Percentiles rank a stretch among this genome's conserved stretches.
Evolutionary conservation across 2,797 vertebrate genomes (phyloP).

Genomic region (Denticeps clupeoides): DNA sequence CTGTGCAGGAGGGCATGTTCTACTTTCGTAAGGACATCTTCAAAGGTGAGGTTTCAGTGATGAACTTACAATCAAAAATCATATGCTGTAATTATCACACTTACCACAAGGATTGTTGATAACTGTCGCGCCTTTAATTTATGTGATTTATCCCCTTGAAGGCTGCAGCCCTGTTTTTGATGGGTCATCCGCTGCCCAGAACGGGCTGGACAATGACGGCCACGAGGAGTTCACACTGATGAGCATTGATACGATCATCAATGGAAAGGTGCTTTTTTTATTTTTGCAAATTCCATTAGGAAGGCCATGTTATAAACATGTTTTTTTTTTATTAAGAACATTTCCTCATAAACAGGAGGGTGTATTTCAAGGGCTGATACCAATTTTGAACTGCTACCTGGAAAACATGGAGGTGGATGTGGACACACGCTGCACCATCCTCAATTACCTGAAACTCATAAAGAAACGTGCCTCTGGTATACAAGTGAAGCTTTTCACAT

Average conservation of each 20-base stretch:
- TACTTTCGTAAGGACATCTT: constrained; percentile 95
- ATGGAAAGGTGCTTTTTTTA: constrained; percentile 74
- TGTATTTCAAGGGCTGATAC: constrained; percentile 90
- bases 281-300: background rate
- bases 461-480: constrained; percentile 96
- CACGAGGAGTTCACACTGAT: constrained; percentile 81
- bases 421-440: constrained; percentile 92
- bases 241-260: constrained; percentile 97
- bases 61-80: background rate
- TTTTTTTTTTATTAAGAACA: background rate
- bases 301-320: background rate
- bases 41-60: constrained; percentile 65
- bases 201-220: constrained; percentile 54
- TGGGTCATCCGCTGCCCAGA: constrained; percentile 61
- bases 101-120: background rate
- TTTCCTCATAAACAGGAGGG: constrained; percentile 67
- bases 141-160: constrained; percentile 25
- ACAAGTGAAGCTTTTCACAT: background rate
- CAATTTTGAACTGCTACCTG: constrained; percentile 90
- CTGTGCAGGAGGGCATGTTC: constrained; percentile 83
- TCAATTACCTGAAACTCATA: constrained; percentile 95
- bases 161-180: constrained; percentile 79
- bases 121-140: background rate
- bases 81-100: background rate
- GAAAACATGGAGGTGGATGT: constrained; percentile 99